Conservation (phyloP, 2,888 invertebrate species). For the Agrochola lychnidis region DNA sequence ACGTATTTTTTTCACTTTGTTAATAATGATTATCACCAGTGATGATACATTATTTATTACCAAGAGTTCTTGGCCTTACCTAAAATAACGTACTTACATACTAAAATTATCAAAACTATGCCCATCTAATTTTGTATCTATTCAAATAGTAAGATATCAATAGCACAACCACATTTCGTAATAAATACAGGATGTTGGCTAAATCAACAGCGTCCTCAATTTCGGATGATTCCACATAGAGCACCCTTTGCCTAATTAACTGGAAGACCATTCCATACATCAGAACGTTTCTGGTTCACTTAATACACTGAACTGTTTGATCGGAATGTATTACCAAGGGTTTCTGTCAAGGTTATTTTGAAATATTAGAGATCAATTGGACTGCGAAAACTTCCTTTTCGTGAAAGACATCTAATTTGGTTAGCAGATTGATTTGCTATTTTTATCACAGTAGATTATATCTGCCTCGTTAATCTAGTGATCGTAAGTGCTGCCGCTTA, state of each 20-base stretch:
- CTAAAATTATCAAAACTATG: background rate
- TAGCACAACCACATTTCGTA: background rate
- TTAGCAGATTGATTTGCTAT: background rate
- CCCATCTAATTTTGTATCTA: background rate
- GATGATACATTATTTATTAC: background rate
- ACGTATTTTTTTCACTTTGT: background rate
- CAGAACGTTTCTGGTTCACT: conserved; percentile 49
- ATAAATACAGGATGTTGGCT: conserved; percentile 16
- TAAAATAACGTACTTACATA: conserved; percentile 1
- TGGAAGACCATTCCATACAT: conserved; percentile 51
- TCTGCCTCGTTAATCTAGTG: background rate
- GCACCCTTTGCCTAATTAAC: conserved; percentile 55
- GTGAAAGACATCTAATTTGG: background rate
- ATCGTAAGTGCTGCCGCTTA: background rate
- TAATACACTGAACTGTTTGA: conserved; percentile 38
- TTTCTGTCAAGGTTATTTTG: conserved; percentile 18
- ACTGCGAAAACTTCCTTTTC: conserved; percentile 5
- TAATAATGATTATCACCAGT: background rate
- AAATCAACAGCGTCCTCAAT: conserved; percentile 45
- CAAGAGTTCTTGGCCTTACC: background rate
- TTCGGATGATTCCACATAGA: conserved; percentile 48
- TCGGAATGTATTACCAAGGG: conserved; percentile 37
- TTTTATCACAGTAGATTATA: background rate
- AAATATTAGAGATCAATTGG: conserved; percentile 13
- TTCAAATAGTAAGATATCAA: background rate